These are phyloP conservation scores for Peucedramus taeniatus DNA, from an alignment of 2,113 vertebrate species.

Conservation along the genomic window DNA sequence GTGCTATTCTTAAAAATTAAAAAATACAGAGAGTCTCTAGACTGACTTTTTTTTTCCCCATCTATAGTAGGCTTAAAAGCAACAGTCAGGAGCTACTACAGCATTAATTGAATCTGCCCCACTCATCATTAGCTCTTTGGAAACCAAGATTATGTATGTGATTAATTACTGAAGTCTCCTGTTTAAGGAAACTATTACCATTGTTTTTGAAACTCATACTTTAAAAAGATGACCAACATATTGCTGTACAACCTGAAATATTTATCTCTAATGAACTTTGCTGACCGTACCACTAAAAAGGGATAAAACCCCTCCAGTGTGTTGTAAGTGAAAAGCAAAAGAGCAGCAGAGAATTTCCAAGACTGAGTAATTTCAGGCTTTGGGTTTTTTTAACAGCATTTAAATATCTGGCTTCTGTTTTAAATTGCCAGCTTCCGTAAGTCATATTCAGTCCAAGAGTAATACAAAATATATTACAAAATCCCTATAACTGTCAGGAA, in stretches of 20 bases:
- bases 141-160: not conserved
- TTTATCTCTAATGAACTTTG: slow-evolving; percentile 56
- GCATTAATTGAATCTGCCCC: not conserved
- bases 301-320: slow-evolving; percentile 36
- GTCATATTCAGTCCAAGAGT: not conserved
- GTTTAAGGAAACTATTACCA: not conserved
- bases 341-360: slow-evolving; percentile 68
- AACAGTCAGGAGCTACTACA: not conserved
- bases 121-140: not conserved
- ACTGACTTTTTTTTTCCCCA: not conserved
- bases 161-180: not conserved
- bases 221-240: not conserved
- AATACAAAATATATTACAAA: not conserved
- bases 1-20: not conserved
- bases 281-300: slow-evolving; percentile 46
- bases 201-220: not conserved
- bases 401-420: slow-evolving; percentile 15
- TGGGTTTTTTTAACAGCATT: not conserved
- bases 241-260: not conserved
- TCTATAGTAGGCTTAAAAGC: not conserved
- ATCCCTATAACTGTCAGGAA: not conserved
- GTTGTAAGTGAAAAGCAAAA: slow-evolving; percentile 55
- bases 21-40: not conserved
- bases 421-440: slow-evolving; percentile 21
- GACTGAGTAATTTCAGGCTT: slow-evolving; percentile 65